phyloP scores from a whole-genome alignment of 2,888 invertebrate species.

The Drosophila limbata region DNA sequence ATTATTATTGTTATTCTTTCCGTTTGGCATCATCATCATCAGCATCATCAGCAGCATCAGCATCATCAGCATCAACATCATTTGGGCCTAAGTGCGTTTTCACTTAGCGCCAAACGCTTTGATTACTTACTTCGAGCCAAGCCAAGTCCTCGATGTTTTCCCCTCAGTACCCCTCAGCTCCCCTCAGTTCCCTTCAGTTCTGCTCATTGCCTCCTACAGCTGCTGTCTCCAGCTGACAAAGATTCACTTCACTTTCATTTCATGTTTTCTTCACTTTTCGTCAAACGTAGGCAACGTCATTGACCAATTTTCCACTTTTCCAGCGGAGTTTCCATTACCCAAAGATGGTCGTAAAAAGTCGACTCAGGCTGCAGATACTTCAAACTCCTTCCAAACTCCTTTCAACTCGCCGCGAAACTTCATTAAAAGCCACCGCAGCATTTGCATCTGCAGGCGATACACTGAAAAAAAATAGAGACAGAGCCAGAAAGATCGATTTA shows the following conservation, averaged over 20 bases:
- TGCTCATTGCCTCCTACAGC: constrained; percentile 8
- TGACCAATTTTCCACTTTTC: constrained; percentile 44
- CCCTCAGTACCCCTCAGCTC: not conserved
- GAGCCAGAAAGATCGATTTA: too few species aligned
- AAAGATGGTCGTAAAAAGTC: constrained; percentile 31
- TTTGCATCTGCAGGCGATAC: constrained; percentile 5
- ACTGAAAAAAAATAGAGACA: not conserved
- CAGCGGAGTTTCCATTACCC: constrained; percentile 10
- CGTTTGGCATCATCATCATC: constrained; percentile 50
- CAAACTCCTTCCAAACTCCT: not conserved
- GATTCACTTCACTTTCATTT: not conserved
- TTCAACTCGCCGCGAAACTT: constrained; percentile 18
- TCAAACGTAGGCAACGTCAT: constrained; percentile 49
- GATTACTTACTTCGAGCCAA: constrained; percentile 34
- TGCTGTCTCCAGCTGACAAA: constrained; percentile 9
- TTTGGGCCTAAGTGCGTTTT: constrained; percentile 66
- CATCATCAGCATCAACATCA: too few species aligned
- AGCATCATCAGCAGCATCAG: constrained; percentile 43
- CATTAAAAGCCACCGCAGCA: constrained; percentile 23
- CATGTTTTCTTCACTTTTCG: not conserved
- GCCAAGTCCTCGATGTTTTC: not conserved
- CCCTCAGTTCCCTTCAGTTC: too few species aligned
- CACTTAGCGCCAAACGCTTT: constrained; percentile 44
- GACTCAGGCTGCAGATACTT: not conserved
- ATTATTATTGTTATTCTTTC: constrained; percentile 78